phyloP scores from a whole-genome alignment of 2,113 vertebrate species.

The Hippocampus abdominalis region DNA sequence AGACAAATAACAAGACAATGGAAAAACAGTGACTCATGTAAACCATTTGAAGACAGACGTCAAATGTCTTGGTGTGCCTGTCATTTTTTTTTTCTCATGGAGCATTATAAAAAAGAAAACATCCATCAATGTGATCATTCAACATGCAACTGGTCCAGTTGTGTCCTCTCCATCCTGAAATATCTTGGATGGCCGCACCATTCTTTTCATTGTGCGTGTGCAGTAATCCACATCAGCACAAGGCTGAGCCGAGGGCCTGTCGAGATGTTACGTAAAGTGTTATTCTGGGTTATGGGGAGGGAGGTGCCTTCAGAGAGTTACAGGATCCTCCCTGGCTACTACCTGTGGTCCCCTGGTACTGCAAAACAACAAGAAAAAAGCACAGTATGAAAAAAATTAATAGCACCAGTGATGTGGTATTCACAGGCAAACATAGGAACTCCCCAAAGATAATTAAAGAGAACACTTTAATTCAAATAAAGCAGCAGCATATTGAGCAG shows the following conservation, averaged over 20 bases:
- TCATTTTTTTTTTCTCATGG: conserved; percentile 48
- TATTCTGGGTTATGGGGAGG: conserved; percentile 66
- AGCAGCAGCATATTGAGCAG: neutral
- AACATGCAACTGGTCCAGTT: conserved; percentile 83
- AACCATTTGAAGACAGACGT: conserved; percentile 51
- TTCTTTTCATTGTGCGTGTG: conserved; percentile 14
- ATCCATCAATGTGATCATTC: conserved; percentile 68
- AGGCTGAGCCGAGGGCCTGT: conserved; percentile 17
- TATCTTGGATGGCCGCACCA: conserved; percentile 19
- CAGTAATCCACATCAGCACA: conserved; percentile 16
- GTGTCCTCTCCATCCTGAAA: conserved; percentile 29
- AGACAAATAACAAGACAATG: conserved; percentile 66
- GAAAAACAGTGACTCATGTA: conserved; percentile 60
- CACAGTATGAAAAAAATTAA: neutral
- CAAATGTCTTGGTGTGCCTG: conserved; percentile 50
- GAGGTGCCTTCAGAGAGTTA: conserved; percentile 74
- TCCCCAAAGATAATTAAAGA: neutral
- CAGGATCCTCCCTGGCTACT: conserved; percentile 76
- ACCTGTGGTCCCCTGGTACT: conserved; percentile 67
- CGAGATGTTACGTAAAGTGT: conserved; percentile 20
- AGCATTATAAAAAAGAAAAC: conserved; percentile 66
- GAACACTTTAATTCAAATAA: neutral
- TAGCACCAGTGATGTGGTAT: neutral
- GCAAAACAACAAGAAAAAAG: conserved; percentile 24
- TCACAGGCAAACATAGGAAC: neutral